Conservation (phyloP, 2,888 invertebrate genomes). For the Himalopsyche kuldschensis region DNA sequence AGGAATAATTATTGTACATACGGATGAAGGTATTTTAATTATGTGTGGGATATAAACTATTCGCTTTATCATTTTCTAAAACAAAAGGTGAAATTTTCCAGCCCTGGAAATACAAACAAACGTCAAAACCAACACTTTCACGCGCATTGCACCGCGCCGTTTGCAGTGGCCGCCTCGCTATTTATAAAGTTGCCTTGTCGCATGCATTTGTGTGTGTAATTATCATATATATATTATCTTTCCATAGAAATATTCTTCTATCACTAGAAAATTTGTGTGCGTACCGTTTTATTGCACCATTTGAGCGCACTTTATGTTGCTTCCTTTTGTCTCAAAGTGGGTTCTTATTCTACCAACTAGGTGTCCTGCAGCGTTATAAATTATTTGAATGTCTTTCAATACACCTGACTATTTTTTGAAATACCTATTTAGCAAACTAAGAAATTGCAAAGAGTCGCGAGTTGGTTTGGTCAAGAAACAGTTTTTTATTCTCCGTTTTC, state of each 20-base stretch:
- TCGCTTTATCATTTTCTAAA: too few relatives aligned
- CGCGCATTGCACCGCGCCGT: conserved; percentile 17
- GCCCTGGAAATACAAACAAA: background rate
- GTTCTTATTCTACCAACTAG: too few relatives aligned
- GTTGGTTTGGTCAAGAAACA: too few relatives aligned
- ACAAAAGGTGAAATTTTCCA: background rate
- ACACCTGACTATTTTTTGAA: too few relatives aligned
- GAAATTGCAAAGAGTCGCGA: too few relatives aligned
- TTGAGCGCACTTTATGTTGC: background rate
- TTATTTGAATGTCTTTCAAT: too few relatives aligned
- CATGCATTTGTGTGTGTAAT: background rate
- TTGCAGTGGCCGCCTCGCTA: conserved; percentile 8
- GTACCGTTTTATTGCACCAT: background rate
- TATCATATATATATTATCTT: background rate
- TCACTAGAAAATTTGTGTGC: background rate
- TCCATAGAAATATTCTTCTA: background rate
- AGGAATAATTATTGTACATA: too few relatives aligned
- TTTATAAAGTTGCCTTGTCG: background rate
- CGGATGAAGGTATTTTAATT: too few relatives aligned
- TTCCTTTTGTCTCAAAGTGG: background rate
- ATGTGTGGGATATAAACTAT: too few relatives aligned
- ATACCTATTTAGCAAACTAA: too few relatives aligned
- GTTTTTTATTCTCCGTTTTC: too few relatives aligned
- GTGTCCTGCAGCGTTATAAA: too few relatives aligned
- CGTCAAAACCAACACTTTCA: conserved; percentile 11